Percentiles rank a stretch among this genome's conserved stretches.
Evolutionary conservation across 1,140 invertebrate genomes (phyloP).

Genomic region (Drosophila littoralis): DNA sequence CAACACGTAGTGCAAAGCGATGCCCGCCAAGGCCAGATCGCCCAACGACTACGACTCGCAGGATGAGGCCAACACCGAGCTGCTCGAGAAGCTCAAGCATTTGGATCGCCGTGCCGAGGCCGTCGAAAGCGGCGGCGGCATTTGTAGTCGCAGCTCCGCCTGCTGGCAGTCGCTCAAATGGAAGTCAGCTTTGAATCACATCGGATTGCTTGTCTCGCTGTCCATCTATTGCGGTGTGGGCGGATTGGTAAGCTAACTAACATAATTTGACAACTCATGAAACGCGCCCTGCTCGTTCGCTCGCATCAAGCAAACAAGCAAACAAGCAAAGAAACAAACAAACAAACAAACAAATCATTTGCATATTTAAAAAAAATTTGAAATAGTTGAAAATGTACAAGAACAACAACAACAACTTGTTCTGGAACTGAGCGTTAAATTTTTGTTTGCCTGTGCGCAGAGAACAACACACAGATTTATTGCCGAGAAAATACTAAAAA

Average conservation of each 20-base stretch:
- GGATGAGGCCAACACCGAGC: conserved; percentile 80
- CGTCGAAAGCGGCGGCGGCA: conserved; percentile 45
- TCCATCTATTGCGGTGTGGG: conserved; percentile 90
- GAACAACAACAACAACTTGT: conserved; percentile 19
- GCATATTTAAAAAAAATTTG: conserved; percentile 24
- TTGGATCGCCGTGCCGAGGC: conserved; percentile 74
- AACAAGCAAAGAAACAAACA: conserved; percentile 3
- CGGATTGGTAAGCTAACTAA: conserved; percentile 88
- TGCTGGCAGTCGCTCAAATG: conserved; percentile 81
- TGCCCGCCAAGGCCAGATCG: conserved; percentile 44
- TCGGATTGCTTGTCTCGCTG: conserved; percentile 89
- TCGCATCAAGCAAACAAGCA: conserved; percentile 10
- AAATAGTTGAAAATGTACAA: conserved; percentile 38
- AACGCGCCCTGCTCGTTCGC: neutral
- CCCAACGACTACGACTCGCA: conserved; percentile 70
- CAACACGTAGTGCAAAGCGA: conserved; percentile 14
- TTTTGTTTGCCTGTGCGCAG: conserved; percentile 9
- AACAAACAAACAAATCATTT: conserved; percentile 32
- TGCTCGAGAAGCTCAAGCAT: conserved; percentile 80
- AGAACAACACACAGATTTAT: conserved; percentile 45
- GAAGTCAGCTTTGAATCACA: conserved; percentile 88
- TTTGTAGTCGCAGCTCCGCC: conserved; percentile 43
- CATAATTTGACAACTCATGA: conserved; percentile 11
- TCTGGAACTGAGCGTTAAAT: neutral
- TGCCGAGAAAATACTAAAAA: conserved; percentile 60